Conservation (phyloP, 2,113 vertebrate species). For the Tyrannus savana region DNA sequence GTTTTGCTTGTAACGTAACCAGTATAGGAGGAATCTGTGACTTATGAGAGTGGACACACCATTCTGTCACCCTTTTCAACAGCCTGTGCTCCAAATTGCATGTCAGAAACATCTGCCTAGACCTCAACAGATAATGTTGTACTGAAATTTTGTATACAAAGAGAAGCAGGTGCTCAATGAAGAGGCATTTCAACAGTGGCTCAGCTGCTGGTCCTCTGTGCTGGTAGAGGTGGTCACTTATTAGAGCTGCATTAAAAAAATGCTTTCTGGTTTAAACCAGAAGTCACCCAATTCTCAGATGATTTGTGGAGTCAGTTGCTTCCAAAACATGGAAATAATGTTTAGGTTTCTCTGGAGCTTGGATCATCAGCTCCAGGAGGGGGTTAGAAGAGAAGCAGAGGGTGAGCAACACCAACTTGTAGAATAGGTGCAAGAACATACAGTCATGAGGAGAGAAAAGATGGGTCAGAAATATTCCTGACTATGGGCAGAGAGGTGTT, state of each 20-base stretch:
- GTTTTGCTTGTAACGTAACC: neutral
- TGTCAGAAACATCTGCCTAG: neutral
- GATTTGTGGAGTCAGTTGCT: neutral
- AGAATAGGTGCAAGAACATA: neutral
- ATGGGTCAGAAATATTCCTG: neutral
- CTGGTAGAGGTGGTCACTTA: neutral
- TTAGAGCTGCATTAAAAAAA: neutral
- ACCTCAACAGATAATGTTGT: neutral
- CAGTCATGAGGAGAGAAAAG: neutral
- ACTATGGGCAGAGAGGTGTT: neutral
- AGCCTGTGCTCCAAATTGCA: neutral
- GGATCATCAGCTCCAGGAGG: neutral
- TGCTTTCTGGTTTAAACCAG: neutral
- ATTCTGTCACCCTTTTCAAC: neutral
- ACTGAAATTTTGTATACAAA: neutral
- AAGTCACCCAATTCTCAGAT: neutral
- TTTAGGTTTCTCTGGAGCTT: neutral
- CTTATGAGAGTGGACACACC: neutral
- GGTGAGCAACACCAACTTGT: neutral
- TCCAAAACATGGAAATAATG: neutral
- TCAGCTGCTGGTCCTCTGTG: fast-evolving
- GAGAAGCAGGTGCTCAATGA: neutral
- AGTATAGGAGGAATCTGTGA: neutral
- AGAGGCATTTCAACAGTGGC: neutral
- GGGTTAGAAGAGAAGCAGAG: neutral